Conservation (phyloP, 2,113 vertebrate genomes). For the Phaethon lepturus region DNA sequence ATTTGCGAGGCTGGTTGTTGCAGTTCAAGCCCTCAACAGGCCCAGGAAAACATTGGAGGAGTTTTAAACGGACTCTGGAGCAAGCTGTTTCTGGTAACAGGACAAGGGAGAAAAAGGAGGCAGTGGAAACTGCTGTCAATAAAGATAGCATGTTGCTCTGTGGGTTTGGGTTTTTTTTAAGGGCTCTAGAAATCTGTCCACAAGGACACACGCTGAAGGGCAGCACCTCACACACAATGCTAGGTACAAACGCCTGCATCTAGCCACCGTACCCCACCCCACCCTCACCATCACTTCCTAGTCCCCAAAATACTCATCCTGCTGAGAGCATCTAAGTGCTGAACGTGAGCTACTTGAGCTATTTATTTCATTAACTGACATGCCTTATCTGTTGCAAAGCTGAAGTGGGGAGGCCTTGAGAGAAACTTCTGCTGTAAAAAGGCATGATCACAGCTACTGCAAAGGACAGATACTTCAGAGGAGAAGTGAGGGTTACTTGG, state of each 20-base stretch:
- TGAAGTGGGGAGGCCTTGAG: background rate
- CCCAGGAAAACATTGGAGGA: background rate
- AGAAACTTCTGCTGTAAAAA: background rate
- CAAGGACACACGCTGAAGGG: background rate
- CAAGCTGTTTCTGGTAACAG: background rate
- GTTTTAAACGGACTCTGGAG: background rate
- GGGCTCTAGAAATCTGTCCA: background rate
- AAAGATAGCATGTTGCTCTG: background rate
- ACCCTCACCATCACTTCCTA: background rate
- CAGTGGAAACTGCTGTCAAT: background rate
- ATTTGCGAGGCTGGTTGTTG: background rate
- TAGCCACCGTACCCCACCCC: background rate
- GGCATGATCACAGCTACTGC: background rate
- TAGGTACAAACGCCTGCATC: background rate
- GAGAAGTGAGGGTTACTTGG: background rate
- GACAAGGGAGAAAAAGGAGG: background rate
- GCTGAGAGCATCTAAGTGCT: background rate
- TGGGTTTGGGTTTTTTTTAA: background rate
- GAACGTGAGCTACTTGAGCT: background rate
- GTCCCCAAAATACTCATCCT: background rate
- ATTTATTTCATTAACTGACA: background rate
- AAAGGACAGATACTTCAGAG: background rate
- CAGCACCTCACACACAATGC: background rate
- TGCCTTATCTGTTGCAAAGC: background rate
- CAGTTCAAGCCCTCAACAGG: rapidly evolving